A percentile compares a stretch with the other conserved stretches of the same genome.
phyloP scores from a whole-genome alignment of 2,888 invertebrate genomes.

The Drosophila percnosoma region DNA sequence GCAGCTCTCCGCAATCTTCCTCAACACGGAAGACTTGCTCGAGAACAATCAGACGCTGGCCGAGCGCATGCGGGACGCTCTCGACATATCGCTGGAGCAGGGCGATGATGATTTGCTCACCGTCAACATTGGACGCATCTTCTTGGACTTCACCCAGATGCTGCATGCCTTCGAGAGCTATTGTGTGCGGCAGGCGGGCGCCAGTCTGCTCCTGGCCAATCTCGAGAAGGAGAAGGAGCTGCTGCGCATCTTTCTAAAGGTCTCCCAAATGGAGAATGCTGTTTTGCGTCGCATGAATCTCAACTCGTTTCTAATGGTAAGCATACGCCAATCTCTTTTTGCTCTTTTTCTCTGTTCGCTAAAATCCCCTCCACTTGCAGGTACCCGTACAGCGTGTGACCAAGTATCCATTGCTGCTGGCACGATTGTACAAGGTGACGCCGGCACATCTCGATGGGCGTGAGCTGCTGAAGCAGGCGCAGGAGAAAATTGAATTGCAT shows the following conservation, averaged over 20 bases:
- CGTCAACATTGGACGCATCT: constrained; percentile 95
- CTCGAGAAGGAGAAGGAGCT: constrained; percentile 98
- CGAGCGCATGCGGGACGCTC: constrained; percentile 93
- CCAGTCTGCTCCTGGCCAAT: constrained; percentile 94
- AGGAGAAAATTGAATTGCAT: constrained; percentile 96
- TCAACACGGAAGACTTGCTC: constrained; percentile 96
- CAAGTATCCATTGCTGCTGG: constrained; percentile 96
- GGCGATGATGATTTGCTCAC: constrained; percentile 93
- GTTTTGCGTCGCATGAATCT: constrained; percentile 97
- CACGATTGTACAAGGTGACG: constrained; percentile 95
- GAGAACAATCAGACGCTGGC: constrained; percentile 94
- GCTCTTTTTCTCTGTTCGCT: not conserved
- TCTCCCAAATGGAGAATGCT: constrained; percentile 98
- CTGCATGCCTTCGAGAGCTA: constrained; percentile 97
- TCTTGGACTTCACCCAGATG: constrained; percentile 96
- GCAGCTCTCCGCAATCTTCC: constrained; percentile 95
- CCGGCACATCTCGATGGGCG: constrained; percentile 93
- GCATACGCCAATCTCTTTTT: constrained; percentile 48
- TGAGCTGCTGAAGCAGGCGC: constrained; percentile 93
- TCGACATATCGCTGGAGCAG: constrained; percentile 93
- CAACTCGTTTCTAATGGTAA: constrained; percentile 98
- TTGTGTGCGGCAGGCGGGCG: constrained; percentile 96
- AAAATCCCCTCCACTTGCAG: constrained; percentile 83
- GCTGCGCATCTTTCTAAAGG: constrained; percentile 95
- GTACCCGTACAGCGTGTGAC: constrained; percentile 98